Percentiles rank a stretch among this genome's conserved stretches.
Evolutionary conservation across 2,888 invertebrate species (phyloP).

Genomic region (Drosophila recens): DNA sequence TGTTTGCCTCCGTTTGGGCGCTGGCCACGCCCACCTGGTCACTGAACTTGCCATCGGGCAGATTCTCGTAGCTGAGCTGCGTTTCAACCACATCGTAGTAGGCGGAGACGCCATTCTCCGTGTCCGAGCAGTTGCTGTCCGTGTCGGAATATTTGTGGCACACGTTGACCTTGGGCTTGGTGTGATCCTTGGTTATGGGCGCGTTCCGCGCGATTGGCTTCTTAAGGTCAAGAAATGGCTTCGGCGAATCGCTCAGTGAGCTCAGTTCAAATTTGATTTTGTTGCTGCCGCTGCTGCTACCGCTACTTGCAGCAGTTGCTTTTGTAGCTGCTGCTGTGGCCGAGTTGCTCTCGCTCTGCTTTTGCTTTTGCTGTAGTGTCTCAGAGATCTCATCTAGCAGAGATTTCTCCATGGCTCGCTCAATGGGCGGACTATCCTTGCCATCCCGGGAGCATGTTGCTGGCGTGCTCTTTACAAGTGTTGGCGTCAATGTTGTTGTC

Average conservation of each 20-base stretch:
- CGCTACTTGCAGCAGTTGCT: constrained; percentile 36
- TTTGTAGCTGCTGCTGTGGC: constrained; percentile 36
- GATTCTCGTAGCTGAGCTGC: constrained; percentile 83
- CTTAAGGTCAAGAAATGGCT: constrained; percentile 85
- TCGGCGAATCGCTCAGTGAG: constrained; percentile 78
- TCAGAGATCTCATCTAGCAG: constrained; percentile 91
- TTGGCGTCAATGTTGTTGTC: constrained; percentile 66
- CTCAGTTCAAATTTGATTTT: constrained; percentile 85
- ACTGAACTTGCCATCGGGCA: constrained; percentile 83
- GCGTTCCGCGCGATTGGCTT: constrained; percentile 87
- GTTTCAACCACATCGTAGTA: constrained; percentile 85
- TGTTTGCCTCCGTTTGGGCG: constrained; percentile 52
- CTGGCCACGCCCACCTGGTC: constrained; percentile 72
- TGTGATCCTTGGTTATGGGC: constrained; percentile 89
- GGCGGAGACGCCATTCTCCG: constrained; percentile 85
- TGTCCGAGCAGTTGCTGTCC: constrained; percentile 88
- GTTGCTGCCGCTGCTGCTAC: constrained; percentile 29
- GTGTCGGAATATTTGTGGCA: constrained; percentile 87
- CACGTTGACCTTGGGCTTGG: constrained; percentile 89
- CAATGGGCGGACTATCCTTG: constrained; percentile 85
- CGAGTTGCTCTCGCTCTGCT: constrained; percentile 83
- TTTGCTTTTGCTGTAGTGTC: constrained; percentile 88
- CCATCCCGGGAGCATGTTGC: constrained; percentile 67
- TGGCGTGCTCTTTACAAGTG: constrained; percentile 53
- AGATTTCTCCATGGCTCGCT: constrained; percentile 88